phyloP scores from a whole-genome alignment of 2,888 invertebrate genomes.

The Agonopterix heracliana region DNA sequence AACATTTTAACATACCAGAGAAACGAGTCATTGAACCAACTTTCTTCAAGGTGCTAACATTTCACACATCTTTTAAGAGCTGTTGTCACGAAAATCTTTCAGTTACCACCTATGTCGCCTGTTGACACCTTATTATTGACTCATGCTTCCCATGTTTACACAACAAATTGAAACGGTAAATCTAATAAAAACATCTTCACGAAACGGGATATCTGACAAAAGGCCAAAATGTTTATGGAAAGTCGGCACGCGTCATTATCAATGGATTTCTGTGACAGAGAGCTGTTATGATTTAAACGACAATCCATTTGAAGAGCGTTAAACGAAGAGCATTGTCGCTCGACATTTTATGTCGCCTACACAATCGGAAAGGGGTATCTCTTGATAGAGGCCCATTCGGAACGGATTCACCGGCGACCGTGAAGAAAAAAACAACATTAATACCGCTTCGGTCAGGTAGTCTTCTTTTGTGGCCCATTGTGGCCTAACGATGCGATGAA shows the following conservation, averaged over 20 bases:
- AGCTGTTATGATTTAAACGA: constrained; percentile 52
- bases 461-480: constrained; percentile 46
- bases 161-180: constrained; percentile 43
- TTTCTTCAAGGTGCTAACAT: constrained; percentile 19
- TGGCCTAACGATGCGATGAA: constrained; percentile 61
- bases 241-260: constrained; percentile 46
- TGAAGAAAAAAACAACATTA: constrained; percentile 21
- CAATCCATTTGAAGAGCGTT: constrained; percentile 34
- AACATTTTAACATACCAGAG: constrained; percentile 14
- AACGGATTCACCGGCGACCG: constrained; percentile 26
- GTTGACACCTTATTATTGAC: constrained; percentile 31
- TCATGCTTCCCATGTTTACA: constrained; percentile 35
- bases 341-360: constrained; percentile 52
- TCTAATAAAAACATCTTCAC: constrained; percentile 20
- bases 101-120: constrained; percentile 43
- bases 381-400: constrained; percentile 32
- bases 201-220: constrained; percentile 36
- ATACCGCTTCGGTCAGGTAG: constrained; percentile 51
- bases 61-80: constrained; percentile 32
- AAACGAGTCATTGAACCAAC: constrained; percentile 29
- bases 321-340: constrained; percentile 53
- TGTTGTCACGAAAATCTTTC: constrained; percentile 32
- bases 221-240: constrained; percentile 45
- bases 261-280: constrained; percentile 42
- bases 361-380: constrained; percentile 49